These are phyloP conservation scores for Cephus spinipes DNA, from an alignment of 2,888 invertebrate species.

Conservation along the genomic window DNA sequence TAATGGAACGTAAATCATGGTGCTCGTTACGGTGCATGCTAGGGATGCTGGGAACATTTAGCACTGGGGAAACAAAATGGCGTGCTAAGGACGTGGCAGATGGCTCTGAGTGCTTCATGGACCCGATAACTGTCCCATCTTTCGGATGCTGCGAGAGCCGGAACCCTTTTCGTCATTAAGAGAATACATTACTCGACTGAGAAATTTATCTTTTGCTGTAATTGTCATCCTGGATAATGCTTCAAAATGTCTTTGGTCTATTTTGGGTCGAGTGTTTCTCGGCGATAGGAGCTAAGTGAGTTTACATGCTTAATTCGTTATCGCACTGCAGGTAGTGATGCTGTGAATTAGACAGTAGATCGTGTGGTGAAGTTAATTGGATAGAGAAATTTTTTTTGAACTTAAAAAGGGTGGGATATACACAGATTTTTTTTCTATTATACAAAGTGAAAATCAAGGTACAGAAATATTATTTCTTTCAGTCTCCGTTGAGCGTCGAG, in stretches of 20 bases:
- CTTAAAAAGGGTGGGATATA: no score
- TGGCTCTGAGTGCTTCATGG: background rate
- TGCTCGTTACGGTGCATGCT: background rate
- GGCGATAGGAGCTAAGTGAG: background rate
- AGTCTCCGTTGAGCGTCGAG: background rate
- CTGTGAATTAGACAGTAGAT: background rate
- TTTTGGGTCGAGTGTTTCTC: background rate
- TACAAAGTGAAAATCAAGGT: background rate
- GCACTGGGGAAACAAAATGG: background rate
- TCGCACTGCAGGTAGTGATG: background rate
- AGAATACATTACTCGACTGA: background rate
- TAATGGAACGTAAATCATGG: background rate
- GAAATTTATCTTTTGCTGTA: background rate
- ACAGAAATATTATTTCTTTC: background rate
- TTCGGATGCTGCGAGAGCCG: background rate
- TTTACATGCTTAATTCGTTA: background rate
- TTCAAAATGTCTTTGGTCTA: background rate
- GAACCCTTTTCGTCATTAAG: background rate
- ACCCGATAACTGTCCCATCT: background rate
- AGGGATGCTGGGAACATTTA: constrained; percentile 1
- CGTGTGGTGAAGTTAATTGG: background rate
- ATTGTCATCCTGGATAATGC: background rate
- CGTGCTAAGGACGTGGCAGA: constrained; percentile 16
- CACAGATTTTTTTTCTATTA: background rate
- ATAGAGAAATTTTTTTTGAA: no score